A percentile compares a stretch with the other conserved stretches of the same genome.
Conservation (phyloP, 30 jellyfish, hydroid and myxozoan species). For the Pelagia noctiluca region DNA sequence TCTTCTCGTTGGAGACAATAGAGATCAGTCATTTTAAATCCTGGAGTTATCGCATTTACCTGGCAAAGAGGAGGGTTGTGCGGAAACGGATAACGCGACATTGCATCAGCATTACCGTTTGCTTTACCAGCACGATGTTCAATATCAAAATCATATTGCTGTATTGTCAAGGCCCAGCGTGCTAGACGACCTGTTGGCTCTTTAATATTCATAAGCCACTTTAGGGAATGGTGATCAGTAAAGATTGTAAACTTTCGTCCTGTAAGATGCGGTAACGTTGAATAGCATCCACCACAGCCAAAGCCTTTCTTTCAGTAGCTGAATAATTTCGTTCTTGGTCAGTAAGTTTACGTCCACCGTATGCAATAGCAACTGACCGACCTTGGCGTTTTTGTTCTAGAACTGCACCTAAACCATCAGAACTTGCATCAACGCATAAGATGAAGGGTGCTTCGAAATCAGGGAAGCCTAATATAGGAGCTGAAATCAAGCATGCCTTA, state of each 20-base stretch:
- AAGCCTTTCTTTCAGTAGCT: constrained; percentile 61
- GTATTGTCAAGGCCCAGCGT: constrained; percentile 61
- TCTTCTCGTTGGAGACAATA: constrained; percentile 49
- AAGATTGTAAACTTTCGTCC: constrained; percentile 64
- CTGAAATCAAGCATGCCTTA: constrained; percentile 43
- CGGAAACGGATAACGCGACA: constrained; percentile 31
- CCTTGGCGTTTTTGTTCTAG: constrained; percentile 62
- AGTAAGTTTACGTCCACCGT: constrained; percentile 37
- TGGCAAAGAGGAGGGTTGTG: constrained; percentile 30
- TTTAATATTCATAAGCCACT: constrained; percentile 49
- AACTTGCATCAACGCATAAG: constrained; percentile 60
- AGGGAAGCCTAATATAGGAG: constrained; percentile 58
- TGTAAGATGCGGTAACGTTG: constrained; percentile 36
- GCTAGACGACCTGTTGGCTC: constrained; percentile 50
- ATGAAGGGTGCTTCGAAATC: constrained; percentile 45
- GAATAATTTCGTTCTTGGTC: constrained; percentile 24
- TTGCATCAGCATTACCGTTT: constrained; percentile 72
- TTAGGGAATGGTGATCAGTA: constrained; percentile 74
- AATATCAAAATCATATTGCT: constrained; percentile 61
- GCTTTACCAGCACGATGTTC: constrained; percentile 66
- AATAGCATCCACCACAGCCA: constrained; percentile 62
- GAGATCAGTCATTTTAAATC: constrained; percentile 43
- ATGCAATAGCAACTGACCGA: constrained; percentile 39
- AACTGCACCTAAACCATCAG: constrained; percentile 60
- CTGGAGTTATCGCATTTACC: constrained; percentile 46